Evolutionary conservation across 1,140 invertebrate species (phyloP), one percentile per base, ranked within the genome.

Genomic region (Scaptodrosophila lebanonensis): DNA sequence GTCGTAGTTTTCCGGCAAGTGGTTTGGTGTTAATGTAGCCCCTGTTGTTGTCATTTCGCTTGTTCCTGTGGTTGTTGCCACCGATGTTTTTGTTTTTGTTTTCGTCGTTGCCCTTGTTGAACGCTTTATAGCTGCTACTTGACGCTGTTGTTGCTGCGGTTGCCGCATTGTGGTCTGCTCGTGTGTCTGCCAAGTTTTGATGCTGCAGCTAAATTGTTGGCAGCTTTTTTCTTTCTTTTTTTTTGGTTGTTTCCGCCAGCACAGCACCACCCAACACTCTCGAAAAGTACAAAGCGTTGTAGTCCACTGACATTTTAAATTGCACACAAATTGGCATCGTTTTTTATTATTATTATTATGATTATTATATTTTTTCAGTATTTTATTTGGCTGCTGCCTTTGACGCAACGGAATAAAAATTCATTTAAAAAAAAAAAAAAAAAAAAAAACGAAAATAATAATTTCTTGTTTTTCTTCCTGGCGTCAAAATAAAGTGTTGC

Each of bases 361-460:
- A 35, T 30, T 38, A 11, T 22, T 33, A 44, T 27, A 7, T 39
- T 12, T 17, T 42, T 36, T 11, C 39, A 20, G 27, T 47, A 61
- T 25, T 42, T 45, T 59, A 43, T 67, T 36, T 38, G 33, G 51
- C 13, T 36, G 30, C 57, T 77, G 67, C 63, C 67, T 65, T 79
- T 77, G 72, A 67, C 72, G 22, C 50, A 15, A 20, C 36, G 11
- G 27, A 75, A 66, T 51, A 70, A 56, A 52, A 67, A 77, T 38
- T 57, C 72, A 71, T 77, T 77, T 77, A 65, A 79, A 79, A 72
- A 72, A 68, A 79, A 77, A 67, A 72, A 72, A 77, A 65, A 79
- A 79, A 72, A 72, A 68, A 79, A 77, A 67, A 72, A 72, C 79
- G 65, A 72, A 73, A 79, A 72, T 65, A 50, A 45, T 44, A 33